Base-by-base conservation (phyloP, 2,797 vertebrate genomes). In the Phyllotis vaccarum region DNA sequence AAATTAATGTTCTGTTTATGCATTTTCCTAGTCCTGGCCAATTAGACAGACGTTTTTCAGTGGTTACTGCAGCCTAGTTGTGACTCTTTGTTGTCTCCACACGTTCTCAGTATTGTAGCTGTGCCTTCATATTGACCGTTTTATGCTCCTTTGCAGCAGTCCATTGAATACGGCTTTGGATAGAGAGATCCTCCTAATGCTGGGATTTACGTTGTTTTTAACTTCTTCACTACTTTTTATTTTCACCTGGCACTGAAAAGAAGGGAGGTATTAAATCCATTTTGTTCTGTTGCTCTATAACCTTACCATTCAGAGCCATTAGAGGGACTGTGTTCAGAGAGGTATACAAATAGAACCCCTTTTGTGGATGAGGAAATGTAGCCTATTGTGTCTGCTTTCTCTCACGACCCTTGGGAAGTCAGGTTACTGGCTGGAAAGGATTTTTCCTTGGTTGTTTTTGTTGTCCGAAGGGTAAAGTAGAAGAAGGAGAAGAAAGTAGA, bases 151-250 rank as follows among this genome's bases (percentile, higher is more conserved):
- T 49, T 49, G 46, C 46, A 49, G 5, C 46, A 49, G 46, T 49
- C 46, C 46, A 0, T 74, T 43, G 85, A 81, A 49, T 52, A 92
- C 58, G 81, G 37, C 21, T 46, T 85, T 95, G 5, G 79, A 90
- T 92, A 56, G 79, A 85, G 29, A 52, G 0, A 56, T 66, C 83
- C 31, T 29, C 16, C 31, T 82, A 76, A 29, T 96, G 19, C 90
- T 74, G 17, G 24, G 90, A 72, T 88, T 95, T 72, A 87, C n/a
- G 22, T 93, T 93, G 52, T 91, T 87, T 95, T 92, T 62, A 81
- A 16, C 21, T 93, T 76, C 52, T 75, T 90, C 11, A 76, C 21
- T 80, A 88, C 56, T 85, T 92, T 37, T 90, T 92, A 22, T 82
- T 93, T 86, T 86, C 3, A 86, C 16, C 29, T 13, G 46, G 56